Base-by-base conservation (phyloP, 2,113 vertebrate species). In the Chaenocephalus aceratus region DNA sequence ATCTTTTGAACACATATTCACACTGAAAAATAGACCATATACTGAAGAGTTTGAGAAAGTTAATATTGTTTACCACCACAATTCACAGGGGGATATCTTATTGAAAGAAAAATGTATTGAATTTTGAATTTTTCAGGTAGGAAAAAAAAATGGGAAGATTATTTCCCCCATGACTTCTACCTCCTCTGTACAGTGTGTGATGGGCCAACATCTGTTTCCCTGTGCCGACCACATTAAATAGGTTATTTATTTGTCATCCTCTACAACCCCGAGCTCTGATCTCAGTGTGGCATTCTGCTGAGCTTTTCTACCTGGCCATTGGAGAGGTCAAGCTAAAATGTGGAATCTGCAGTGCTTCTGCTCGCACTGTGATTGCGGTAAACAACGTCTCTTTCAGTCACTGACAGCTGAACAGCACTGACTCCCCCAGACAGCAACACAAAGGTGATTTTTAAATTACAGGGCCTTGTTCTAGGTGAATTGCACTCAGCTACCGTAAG, bases 381-480 rank as follows among this genome's bases (percentile, higher is more conserved):
- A 89, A 91, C 91, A 91, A 79, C 44, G 12, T 74, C 66, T 75
- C 71, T 81, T 86, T 90, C 67, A 75, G 73, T 57, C 68, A 12
- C 72, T 59, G 84, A 76, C 86, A 86, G 84, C 80, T 91, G 90
- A 84, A 91, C 81, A 84, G 83, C 49, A 77, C 57, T 82, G 83
- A 82, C 56, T 41, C 79, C 88, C 74, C 77, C 80, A 82, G 75
- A 92, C n/a, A 80, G 67, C 79, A 83, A 90, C 90, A 92, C 89
- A 66, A 87, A 85, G 68, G 75, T 85, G 84, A 91, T 90, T 86
- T 88, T 82, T 88, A 88, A 90, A 93, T 92, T 86, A 75, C 83
- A 80, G 76, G 44, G 23, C 34, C 49, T 62, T 53, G 75, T 86
- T 75, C 62, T 60, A 71, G 73, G 53, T 79, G 85, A 88, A 88